Percentiles rank a stretch among this genome's conserved stretches.
phyloP scores from a whole-genome alignment of 2,888 invertebrate species.

The Malthinus flaveolus region DNA sequence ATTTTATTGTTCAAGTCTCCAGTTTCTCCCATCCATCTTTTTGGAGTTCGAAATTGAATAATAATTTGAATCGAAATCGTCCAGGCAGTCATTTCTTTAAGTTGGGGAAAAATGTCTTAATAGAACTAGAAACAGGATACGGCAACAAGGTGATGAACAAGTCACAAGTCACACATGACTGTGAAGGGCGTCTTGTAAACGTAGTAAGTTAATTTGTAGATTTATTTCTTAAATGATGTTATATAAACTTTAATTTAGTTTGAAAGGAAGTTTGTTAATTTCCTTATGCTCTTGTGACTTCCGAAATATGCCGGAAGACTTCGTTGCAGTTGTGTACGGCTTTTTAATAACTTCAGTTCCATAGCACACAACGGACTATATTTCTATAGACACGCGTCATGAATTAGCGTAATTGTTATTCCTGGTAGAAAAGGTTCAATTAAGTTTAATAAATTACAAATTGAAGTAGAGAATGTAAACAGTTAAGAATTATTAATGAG shows the following conservation, averaged over 20 bases:
- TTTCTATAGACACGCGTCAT: constrained; percentile 18
- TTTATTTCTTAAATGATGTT: constrained; percentile 4
- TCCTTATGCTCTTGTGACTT: constrained; percentile 15
- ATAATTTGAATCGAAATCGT: too few species aligned
- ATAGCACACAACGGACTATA: background rate
- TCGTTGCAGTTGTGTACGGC: background rate
- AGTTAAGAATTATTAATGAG: too few species aligned
- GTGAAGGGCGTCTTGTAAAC: constrained; percentile 11
- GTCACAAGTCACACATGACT: constrained; percentile 20
- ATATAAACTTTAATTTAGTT: background rate
- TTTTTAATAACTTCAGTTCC: constrained; percentile 12
- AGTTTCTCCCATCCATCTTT: too few species aligned
- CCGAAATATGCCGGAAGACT: constrained; percentile 15
- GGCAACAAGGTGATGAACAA: constrained; percentile 4
- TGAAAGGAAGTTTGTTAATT: constrained; percentile 15
- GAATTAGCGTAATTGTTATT: constrained; percentile 13
- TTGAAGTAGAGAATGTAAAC: too few species aligned
- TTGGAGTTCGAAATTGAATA: too few species aligned
- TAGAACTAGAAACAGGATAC: background rate
- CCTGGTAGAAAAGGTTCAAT: background rate
- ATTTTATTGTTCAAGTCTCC: too few species aligned
- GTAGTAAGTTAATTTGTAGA: constrained; percentile 4
- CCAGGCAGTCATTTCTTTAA: too few species aligned
- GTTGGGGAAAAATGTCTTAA: background rate
- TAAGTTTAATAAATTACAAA: background rate